Percentiles rank a stretch among this genome's conserved stretches.
phyloP scores from a whole-genome alignment of 1,140 invertebrate genomes.

The Drosophila bifasciata region DNA sequence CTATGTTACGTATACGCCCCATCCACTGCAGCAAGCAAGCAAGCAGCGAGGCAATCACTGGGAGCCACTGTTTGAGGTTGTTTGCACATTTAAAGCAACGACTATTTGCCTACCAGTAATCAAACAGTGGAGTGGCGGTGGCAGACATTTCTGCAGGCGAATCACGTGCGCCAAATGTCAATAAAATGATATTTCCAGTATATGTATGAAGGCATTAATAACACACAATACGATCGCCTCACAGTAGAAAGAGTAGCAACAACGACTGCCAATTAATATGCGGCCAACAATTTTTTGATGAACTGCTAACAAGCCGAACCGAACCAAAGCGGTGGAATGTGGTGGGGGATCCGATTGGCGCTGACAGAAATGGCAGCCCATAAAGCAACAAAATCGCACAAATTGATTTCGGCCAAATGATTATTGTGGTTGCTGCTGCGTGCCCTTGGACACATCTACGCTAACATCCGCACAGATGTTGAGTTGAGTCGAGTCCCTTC shows the following conservation, averaged over 20 bases:
- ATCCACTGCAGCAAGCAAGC: constrained; percentile 26
- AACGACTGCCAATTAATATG: constrained; percentile 68
- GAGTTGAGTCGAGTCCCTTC: background rate
- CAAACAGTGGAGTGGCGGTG: constrained; percentile 15
- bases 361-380: constrained; percentile 26
- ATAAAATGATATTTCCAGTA: constrained; percentile 64
- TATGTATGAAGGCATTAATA: constrained; percentile 54
- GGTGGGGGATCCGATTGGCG: background rate
- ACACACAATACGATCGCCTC: constrained; percentile 61
- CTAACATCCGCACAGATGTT: constrained; percentile 10
- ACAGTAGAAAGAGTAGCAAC: constrained; percentile 43
- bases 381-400: constrained; percentile 70
- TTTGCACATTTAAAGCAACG: constrained; percentile 46
- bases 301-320: constrained; percentile 68
- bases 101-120: constrained; percentile 38
- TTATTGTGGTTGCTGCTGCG: constrained; percentile 45
- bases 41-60: background rate
- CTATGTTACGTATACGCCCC: constrained; percentile 40
- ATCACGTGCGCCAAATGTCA: constrained; percentile 74
- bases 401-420: constrained; percentile 78
- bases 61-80: constrained; percentile 17
- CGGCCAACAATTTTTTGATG: constrained; percentile 72
- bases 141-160: constrained; percentile 44
- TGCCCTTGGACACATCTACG: constrained; percentile 55
- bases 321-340: constrained; percentile 6